Conservation (phyloP, 2,888 invertebrate species). For the Calliphora vomitoria region DNA sequence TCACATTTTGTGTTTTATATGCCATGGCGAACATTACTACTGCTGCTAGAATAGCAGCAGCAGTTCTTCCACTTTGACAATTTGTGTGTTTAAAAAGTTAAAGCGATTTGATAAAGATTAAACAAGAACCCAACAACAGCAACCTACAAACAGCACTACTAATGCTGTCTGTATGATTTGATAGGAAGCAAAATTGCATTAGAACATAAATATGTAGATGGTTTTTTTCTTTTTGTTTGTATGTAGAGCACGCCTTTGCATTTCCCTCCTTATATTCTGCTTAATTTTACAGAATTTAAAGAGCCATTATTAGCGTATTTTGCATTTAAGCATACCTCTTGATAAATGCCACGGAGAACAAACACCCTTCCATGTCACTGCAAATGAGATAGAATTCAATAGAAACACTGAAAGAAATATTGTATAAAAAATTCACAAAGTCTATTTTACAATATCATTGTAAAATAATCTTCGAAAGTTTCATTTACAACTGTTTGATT, state of each 20-base stretch:
- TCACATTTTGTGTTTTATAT: slow-evolving; percentile 57
- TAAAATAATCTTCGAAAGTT: no score
- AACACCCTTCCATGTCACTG: neutral
- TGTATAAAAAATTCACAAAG: no score
- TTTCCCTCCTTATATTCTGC: slow-evolving; percentile 16
- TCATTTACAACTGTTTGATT: no score
- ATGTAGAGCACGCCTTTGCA: slow-evolving; percentile 33
- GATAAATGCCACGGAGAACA: neutral
- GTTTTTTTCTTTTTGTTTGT: no score
- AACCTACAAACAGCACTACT: neutral
- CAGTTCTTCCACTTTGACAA: neutral
- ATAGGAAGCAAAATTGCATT: neutral
- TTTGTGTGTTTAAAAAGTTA: slow-evolving; percentile 12
- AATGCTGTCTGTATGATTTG: neutral
- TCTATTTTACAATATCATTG: no score
- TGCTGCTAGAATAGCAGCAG: neutral
- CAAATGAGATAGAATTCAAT: no score
- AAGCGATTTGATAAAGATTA: neutral
- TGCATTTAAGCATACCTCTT: slow-evolving; percentile 45
- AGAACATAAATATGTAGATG: slow-evolving; percentile 20
- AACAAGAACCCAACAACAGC: neutral
- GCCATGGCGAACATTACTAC: slow-evolving; percentile 28
- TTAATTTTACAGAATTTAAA: slow-evolving; percentile 32
- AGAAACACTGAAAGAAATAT: no score
- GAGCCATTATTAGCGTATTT: slow-evolving; percentile 48